These are phyloP conservation scores for Watsonalla cultraria DNA, from an alignment of 2,888 invertebrate species.

Conservation along the genomic window DNA sequence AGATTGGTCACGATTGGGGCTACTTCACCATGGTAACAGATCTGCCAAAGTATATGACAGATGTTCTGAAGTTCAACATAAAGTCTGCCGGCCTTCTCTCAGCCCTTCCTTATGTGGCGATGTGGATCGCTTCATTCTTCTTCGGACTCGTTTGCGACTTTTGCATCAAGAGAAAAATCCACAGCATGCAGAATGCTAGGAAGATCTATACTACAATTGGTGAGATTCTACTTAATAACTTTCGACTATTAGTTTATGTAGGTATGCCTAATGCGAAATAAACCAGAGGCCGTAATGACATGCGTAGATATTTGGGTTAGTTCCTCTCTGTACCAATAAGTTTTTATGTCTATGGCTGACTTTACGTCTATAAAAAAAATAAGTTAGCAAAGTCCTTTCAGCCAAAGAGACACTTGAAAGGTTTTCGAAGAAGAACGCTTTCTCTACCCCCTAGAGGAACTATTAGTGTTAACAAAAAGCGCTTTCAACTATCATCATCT, in stretches of 20 bases:
- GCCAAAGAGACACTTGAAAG: no score
- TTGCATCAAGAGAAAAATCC: slow-evolving; percentile 78
- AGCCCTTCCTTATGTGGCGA: slow-evolving; percentile 81
- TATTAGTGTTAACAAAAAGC: no score
- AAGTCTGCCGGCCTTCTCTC: slow-evolving; percentile 81
- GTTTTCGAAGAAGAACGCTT: no score
- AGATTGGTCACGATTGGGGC: slow-evolving; percentile 84
- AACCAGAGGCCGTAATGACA: neutral
- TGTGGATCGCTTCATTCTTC: slow-evolving; percentile 81
- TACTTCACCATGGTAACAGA: slow-evolving; percentile 85
- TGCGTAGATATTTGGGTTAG: no score
- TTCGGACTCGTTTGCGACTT: slow-evolving; percentile 85
- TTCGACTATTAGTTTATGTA: neutral
- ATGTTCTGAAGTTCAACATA: slow-evolving; percentile 82
- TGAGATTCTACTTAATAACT: slow-evolving; percentile 42
- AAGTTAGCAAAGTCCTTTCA: no score
- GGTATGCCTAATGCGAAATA: neutral
- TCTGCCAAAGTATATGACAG: slow-evolving; percentile 84
- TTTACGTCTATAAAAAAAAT: no score
- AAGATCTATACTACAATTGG: slow-evolving; percentile 84
- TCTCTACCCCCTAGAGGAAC: no score
- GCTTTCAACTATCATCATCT: no score
- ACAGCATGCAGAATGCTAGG: slow-evolving; percentile 77
- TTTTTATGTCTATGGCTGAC: no score
- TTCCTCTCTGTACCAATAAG: no score